These are phyloP conservation scores for Phrynocephalus forsythii DNA, from an alignment of 2,797 vertebrate species.

Conservation along the genomic window DNA sequence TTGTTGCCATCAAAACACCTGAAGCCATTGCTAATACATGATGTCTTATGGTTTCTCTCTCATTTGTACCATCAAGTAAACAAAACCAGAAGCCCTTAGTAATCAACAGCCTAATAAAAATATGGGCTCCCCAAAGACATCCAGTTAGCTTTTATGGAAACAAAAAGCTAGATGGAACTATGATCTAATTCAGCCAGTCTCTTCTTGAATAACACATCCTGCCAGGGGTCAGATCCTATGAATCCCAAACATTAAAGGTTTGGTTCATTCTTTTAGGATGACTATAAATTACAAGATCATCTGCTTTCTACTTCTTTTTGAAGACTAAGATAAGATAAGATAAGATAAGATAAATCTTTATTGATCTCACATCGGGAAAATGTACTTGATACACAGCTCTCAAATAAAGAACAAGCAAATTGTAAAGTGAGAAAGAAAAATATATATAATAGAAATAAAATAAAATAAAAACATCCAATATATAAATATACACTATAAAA, in stretches of 20 bases:
- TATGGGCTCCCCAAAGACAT: background rate
- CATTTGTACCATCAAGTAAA: background rate
- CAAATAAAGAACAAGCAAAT: too few relatives aligned
- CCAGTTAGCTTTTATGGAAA: background rate
- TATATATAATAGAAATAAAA: too few relatives aligned
- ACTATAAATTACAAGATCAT: background rate
- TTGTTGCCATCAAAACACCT: background rate
- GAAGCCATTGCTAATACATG: background rate
- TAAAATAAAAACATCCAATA: too few relatives aligned
- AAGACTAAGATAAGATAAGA: too few relatives aligned
- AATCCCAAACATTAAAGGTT: background rate
- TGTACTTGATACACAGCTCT: too few relatives aligned
- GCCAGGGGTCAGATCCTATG: background rate
- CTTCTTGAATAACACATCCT: background rate
- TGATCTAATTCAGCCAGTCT: background rate
- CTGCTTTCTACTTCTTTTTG: background rate
- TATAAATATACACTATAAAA: too few relatives aligned
- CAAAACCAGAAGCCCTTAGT: background rate
- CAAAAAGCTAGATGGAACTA: background rate
- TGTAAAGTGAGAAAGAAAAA: too few relatives aligned
- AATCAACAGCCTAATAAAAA: background rate
- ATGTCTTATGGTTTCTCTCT: background rate
- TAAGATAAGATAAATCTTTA: too few relatives aligned
- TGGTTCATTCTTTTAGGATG: background rate
- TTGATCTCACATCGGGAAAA: too few relatives aligned